A percentile compares a stretch with the other conserved stretches of the same genome.
These are phyloP conservation scores for Tenebrio molitor DNA, from an alignment of 1,140 invertebrate genomes.

Conservation along the genomic window DNA sequence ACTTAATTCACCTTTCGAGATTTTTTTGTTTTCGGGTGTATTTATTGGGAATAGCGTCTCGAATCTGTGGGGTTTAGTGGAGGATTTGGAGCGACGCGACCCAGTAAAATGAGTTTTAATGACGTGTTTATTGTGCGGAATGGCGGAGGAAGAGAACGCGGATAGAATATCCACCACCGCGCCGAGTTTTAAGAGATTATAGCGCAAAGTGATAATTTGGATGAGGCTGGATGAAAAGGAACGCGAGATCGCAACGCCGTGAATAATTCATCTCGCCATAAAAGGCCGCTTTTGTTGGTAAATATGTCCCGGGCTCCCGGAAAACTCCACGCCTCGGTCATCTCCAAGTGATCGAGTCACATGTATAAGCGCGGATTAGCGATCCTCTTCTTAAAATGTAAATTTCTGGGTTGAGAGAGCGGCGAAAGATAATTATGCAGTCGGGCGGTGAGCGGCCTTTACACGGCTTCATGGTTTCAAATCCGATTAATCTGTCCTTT, in stretches of 20 bases:
- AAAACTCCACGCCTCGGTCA: slow-evolving; percentile 23
- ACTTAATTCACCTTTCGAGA: too few species aligned
- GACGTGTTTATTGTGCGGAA: slow-evolving; percentile 58
- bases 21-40: too few species aligned
- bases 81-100: slow-evolving; percentile 28
- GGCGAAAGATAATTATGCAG: slow-evolving; percentile 62
- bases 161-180: slow-evolving; percentile 50
- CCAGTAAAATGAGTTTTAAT: slow-evolving; percentile 58
- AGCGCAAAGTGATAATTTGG: slow-evolving; percentile 59
- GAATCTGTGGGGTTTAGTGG: slow-evolving; percentile 13
- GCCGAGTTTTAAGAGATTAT: slow-evolving; percentile 59
- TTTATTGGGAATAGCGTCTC: slow-evolving; percentile 17
- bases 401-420: slow-evolving; percentile 59
- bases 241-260: slow-evolving; percentile 49
- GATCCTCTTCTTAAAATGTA: slow-evolving; percentile 61
- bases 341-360: slow-evolving; percentile 17
- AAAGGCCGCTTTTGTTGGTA: slow-evolving; percentile 49
- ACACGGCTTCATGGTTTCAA: slow-evolving; percentile 63
- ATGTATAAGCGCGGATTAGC: slow-evolving; percentile 54
- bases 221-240: slow-evolving; percentile 56
- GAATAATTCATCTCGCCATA: slow-evolving; percentile 57
- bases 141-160: slow-evolving; percentile 43
- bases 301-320: slow-evolving; percentile 47
- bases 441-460: slow-evolving; percentile 60
- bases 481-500: slow-evolving; percentile 62